Evolutionary conservation across 2,113 vertebrate species (phyloP).

Genomic region (Oxyura jamaicensis): DNA sequence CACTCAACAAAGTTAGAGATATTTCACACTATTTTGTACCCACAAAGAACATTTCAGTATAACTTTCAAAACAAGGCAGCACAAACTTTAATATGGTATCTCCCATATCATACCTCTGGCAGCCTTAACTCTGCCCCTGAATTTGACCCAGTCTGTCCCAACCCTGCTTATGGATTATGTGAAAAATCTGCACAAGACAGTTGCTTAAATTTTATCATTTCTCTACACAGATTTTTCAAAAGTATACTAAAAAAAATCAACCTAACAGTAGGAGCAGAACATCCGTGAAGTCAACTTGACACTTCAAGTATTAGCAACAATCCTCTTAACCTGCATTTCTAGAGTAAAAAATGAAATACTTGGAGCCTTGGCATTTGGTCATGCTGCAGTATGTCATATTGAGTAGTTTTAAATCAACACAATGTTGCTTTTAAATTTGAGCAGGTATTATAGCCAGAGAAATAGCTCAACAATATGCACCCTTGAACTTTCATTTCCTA

Average conservation of each 20-base stretch:
- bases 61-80: neutral
- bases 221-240: neutral
- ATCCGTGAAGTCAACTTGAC: neutral
- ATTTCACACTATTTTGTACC: neutral
- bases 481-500: slow-evolving; percentile 36
- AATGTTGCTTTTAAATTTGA: neutral
- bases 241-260: neutral
- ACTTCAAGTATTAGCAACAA: accelerated
- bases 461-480: neutral
- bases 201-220: neutral
- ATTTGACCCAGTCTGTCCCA: neutral
- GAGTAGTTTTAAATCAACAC: neutral
- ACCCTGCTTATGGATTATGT: accelerated
- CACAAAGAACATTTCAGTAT: neutral
- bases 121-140: neutral
- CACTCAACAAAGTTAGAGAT: neutral
- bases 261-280: neutral
- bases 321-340: neutral
- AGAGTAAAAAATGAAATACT: neutral
- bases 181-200: neutral
- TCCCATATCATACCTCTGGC: neutral
- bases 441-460: neutral
- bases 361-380: neutral
- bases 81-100: neutral
- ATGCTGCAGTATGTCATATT: neutral